phyloP scores from a whole-genome alignment of 2,888 invertebrate genomes.

The Scaptomyza polygonia region DNA sequence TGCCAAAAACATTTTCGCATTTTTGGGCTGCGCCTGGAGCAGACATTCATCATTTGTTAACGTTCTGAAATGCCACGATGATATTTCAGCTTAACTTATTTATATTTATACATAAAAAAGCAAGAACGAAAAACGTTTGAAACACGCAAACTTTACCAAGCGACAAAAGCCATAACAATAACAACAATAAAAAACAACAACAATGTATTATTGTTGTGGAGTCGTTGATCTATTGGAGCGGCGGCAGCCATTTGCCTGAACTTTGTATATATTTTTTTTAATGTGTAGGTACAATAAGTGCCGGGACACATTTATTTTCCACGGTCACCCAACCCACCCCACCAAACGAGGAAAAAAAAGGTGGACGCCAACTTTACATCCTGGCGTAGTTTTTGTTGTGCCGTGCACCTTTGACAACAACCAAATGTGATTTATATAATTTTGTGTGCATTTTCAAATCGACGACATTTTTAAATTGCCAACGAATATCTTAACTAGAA shows the following conservation, averaged over 20 bases:
- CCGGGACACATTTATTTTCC: slow-evolving; percentile 61
- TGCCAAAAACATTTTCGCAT: slow-evolving; percentile 52
- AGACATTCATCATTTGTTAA: slow-evolving; percentile 67
- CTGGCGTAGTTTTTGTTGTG: slow-evolving; percentile 28
- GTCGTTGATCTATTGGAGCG: slow-evolving; percentile 68
- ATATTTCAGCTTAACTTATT: slow-evolving; percentile 68
- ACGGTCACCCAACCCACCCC: slow-evolving; percentile 4
- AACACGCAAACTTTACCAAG: slow-evolving; percentile 73
- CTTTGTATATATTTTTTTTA: slow-evolving; percentile 23
- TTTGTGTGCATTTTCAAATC: slow-evolving; percentile 16
- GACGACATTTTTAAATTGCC: slow-evolving; percentile 6
- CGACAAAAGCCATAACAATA: slow-evolving; percentile 46
- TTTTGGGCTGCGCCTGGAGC: slow-evolving; percentile 66
- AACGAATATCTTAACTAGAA: too few species aligned
- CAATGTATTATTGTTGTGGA: slow-evolving; percentile 38
- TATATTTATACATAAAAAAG: slow-evolving; percentile 71
- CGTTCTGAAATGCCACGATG: slow-evolving; percentile 58
- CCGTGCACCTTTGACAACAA: slow-evolving; percentile 13
- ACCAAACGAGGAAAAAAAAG: neutral
- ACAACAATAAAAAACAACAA: slow-evolving; percentile 16
- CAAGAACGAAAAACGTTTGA: slow-evolving; percentile 36
- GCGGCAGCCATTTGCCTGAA: slow-evolving; percentile 54
- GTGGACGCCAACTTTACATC: slow-evolving; percentile 18
- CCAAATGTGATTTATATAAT: slow-evolving; percentile 29
- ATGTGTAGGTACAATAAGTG: slow-evolving; percentile 66